phyloP scores from a whole-genome alignment of 2,888 invertebrate genomes.

The Acleris laterana region DNA sequence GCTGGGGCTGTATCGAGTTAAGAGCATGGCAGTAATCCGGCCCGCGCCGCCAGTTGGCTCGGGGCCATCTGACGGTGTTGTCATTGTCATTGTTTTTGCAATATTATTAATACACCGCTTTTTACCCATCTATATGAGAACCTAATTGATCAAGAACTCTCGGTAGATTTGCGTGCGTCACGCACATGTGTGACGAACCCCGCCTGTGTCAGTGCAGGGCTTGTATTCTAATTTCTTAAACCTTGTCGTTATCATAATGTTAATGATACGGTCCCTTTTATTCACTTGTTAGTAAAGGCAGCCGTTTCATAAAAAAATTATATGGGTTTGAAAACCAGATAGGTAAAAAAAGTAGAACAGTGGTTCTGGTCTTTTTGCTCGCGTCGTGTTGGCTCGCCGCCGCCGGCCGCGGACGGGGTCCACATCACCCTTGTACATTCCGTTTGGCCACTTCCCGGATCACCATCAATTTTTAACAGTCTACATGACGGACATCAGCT shows the following conservation, averaged over 20 bases:
- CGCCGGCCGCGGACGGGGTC: constrained; percentile 7
- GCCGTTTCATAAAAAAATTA: too few relatives aligned
- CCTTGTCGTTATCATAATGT: too few relatives aligned
- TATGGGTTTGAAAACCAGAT: too few relatives aligned
- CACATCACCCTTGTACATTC: constrained; percentile 5
- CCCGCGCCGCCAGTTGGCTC: constrained; percentile 58
- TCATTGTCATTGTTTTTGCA: constrained; percentile 47
- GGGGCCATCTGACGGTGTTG: constrained; percentile 52
- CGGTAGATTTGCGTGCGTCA: background rate
- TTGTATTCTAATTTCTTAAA: too few relatives aligned
- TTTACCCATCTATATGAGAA: background rate
- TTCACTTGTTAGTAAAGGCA: too few relatives aligned
- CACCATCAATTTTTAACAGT: background rate
- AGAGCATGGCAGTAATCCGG: constrained; percentile 52
- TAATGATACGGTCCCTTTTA: too few relatives aligned
- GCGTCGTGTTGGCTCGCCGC: background rate
- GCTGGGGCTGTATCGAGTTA: constrained; percentile 47
- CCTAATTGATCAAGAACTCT: too few relatives aligned
- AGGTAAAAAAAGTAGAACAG: background rate
- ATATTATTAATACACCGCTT: constrained; percentile 44
- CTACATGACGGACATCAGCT: too few relatives aligned
- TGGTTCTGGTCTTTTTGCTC: constrained; percentile 16
- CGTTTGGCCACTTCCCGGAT: constrained; percentile 8
- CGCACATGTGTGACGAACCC: too few relatives aligned
- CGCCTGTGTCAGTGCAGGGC: too few relatives aligned